phyloP scores from a whole-genome alignment of 2,113 vertebrate genomes.

The Noturus placidus region DNA sequence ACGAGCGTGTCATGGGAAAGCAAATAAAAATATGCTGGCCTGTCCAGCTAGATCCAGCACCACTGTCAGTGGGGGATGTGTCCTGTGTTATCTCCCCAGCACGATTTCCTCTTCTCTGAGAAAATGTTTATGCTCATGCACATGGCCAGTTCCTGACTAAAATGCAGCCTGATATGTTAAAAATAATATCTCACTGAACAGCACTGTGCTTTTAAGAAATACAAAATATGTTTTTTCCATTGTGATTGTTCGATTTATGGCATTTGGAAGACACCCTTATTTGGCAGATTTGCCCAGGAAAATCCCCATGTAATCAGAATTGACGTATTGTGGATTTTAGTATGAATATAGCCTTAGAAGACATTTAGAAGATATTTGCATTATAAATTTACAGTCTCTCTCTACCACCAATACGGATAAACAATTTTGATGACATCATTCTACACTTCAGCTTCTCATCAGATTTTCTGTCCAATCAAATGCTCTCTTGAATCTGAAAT shows the following conservation, averaged over 20 bases:
- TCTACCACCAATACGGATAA: no score
- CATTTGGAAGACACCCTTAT: no score
- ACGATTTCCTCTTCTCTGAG: constrained; percentile 39
- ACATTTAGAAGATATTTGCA: no score
- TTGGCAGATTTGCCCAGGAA: not conserved
- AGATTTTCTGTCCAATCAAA: no score
- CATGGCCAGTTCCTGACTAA: constrained; percentile 26
- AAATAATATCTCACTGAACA: not conserved
- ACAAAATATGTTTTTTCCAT: not conserved
- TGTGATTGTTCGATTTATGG: not conserved
- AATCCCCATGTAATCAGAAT: no score
- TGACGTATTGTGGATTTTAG: no score
- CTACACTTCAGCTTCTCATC: no score
- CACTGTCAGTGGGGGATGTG: constrained; percentile 12
- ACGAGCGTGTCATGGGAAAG: constrained; percentile 34
- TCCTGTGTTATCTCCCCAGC: constrained; percentile 31
- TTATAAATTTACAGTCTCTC: no score
- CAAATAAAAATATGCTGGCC: constrained; percentile 27
- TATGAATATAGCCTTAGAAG: no score
- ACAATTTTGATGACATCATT: no score
- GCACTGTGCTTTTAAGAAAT: not conserved
- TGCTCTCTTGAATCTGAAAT: no score
- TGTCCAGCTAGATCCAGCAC: constrained; percentile 26
- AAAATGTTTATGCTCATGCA: constrained; percentile 48
- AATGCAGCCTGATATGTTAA: not conserved